Conservation (phyloP, 2,113 vertebrate species). For the Onychostoma macrolepis region DNA sequence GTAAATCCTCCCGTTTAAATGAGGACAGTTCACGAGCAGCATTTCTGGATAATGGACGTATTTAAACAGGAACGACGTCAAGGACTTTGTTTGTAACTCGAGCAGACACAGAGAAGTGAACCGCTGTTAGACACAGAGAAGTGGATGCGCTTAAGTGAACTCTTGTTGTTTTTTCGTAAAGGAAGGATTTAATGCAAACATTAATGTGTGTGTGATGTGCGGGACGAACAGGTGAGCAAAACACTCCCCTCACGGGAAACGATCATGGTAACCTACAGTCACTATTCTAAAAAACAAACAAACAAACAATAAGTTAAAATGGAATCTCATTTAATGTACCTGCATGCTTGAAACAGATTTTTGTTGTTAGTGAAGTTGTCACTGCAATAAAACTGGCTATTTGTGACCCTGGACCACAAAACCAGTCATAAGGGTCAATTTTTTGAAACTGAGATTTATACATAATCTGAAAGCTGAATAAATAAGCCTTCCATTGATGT, state of each 20-base stretch:
- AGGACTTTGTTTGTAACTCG: neutral
- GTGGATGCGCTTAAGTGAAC: neutral
- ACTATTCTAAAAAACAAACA: too few species aligned
- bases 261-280: neutral
- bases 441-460: too few species aligned
- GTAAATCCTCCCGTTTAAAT: neutral
- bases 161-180: neutral
- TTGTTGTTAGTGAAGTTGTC: neutral
- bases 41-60: neutral
- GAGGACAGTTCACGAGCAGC: neutral
- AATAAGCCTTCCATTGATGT: too few species aligned
- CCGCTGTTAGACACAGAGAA: too few species aligned
- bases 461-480: too few species aligned
- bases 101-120: neutral
- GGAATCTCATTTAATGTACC: neutral
- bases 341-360: neutral
- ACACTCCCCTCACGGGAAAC: neutral
- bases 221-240: constrained; percentile 17
- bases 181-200: constrained; percentile 7
- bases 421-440: too few species aligned
- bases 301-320: neutral
- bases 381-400: too few species aligned
- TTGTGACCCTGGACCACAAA: too few species aligned
- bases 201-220: neutral
- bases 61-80: neutral